Evolutionary conservation across 2,113 vertebrate genomes (phyloP), one percentile per base, ranked within the genome.

Genomic region (Corythoichthys haematopterus): DNA sequence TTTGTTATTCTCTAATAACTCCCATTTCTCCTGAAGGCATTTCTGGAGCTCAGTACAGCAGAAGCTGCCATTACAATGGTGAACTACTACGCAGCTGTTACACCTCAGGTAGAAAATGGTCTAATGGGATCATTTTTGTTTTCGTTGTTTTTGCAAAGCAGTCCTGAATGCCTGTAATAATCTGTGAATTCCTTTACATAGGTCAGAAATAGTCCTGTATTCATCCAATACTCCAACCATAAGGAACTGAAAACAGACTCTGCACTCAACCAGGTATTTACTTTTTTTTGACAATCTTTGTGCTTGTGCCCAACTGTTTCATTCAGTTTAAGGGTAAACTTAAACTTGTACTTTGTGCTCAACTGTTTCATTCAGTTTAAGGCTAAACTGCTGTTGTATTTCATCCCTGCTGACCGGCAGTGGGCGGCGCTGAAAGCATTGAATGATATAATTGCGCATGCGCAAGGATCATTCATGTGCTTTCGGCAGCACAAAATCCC

Each of bases 211-310:
- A 92, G 94, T 36, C 94, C 96, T 0, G 96, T 99, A 69, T 99
- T 96, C 84, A 98, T 99, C 84, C 97, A 99, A 76, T 99, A 97
- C 85, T 99, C 97, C 20, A 99, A 98, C 88, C 96, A 99, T 74
- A 98, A 99, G 88, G 96, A 98, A 75, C 89, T 99, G n/a, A 98
- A 99, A 88, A 99, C 97, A 64, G 97, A 99, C 87, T 97, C 94
- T 47, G 93, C 97, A 33, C 92, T 99, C 67, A 99, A 98, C 70
- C 91, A 92, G 88, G 91, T 92, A 77, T 3, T 53, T 2, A 13
- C 36, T 35, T 65, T 16, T 9, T 20, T 52, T 4, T 20, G 2
- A 3, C 20, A 46, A 11, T 12, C 3, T 40, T 28, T 12, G 40
- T 43, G 9, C 40, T 43, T 43, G 20, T 28, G 20, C 20, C 20